Conservation (phyloP, 2,888 invertebrate species). For the Dermolepida albohirtum region DNA sequence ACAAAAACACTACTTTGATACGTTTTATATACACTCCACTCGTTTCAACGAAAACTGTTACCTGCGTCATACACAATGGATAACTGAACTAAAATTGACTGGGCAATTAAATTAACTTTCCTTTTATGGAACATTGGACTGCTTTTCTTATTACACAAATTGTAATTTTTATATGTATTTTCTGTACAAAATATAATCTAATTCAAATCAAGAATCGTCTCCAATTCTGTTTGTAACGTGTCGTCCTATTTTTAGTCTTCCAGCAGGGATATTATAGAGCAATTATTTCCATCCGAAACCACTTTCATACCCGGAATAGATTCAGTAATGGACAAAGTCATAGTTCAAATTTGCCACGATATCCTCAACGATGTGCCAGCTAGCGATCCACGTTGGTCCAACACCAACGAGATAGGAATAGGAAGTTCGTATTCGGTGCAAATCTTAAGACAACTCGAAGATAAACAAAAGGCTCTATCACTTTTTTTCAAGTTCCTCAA, state of each 20-base stretch:
- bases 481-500: constrained; percentile 83
- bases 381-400: constrained; percentile 85
- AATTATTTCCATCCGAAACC: constrained; percentile 65
- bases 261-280: constrained; percentile 65
- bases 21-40: no score
- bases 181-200: no score
- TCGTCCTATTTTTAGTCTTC: constrained; percentile 57
- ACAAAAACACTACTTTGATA: no score
- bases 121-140: no score
- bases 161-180: no score
- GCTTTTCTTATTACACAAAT: no score
- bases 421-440: constrained; percentile 86
- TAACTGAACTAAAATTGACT: no score
- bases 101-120: no score
- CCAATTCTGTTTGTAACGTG: no score
- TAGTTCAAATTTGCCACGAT: constrained; percentile 78
- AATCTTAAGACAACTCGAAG: constrained; percentile 85
- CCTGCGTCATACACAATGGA: no score
- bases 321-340: constrained; percentile 70
- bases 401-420: constrained; percentile 66
- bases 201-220: no score
- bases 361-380: constrained; percentile 90
- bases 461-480: constrained; percentile 83
- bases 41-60: no score
- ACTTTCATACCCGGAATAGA: constrained; percentile 63